These are phyloP conservation scores for Wasmannia auropunctata DNA, from an alignment of 1,140 invertebrate species.

Conservation along the genomic window DNA sequence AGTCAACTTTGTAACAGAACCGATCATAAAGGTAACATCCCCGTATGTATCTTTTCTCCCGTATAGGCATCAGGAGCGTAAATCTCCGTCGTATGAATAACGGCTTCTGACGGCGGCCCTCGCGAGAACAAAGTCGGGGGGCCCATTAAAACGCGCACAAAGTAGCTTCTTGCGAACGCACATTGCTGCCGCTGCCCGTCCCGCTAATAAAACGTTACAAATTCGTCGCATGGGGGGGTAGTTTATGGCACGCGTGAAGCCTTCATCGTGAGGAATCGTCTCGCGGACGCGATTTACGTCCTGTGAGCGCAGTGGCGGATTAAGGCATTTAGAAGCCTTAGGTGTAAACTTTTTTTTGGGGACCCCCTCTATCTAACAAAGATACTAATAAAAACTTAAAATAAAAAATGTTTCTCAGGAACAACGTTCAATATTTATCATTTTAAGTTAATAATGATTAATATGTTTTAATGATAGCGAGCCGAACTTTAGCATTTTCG, in stretches of 20 bases:
- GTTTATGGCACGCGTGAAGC: conserved; percentile 78
- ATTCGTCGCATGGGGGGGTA: conserved; percentile 81
- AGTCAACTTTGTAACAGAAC: conserved; percentile 81
- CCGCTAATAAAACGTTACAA: conserved; percentile 84
- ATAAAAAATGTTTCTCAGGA: background rate
- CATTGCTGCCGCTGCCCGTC: conserved; percentile 21
- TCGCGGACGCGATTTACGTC: conserved; percentile 21
- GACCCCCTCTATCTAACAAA: background rate
- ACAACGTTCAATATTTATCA: background rate
- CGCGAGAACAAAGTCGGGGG: conserved; percentile 77
- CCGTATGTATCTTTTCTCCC: conserved; percentile 65
- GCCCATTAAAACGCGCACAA: conserved; percentile 81
- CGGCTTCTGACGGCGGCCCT: conserved; percentile 71
- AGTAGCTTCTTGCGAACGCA: conserved; percentile 70
- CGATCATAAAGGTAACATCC: conserved; percentile 81
- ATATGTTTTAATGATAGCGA: background rate
- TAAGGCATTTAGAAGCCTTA: background rate
- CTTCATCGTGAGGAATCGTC: conserved; percentile 75
- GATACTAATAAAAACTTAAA: background rate
- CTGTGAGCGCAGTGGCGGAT: conserved; percentile 23
- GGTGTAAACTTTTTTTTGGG: background rate
- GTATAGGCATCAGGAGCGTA: conserved; percentile 69
- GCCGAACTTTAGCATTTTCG: background rate
- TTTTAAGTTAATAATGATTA: background rate
- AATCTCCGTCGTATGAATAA: conserved; percentile 77